Percentiles rank a stretch among this genome's conserved stretches.
These are phyloP conservation scores for Monodelphis domestica DNA, from an alignment of 2,797 vertebrate genomes.

Conservation along the genomic window DNA sequence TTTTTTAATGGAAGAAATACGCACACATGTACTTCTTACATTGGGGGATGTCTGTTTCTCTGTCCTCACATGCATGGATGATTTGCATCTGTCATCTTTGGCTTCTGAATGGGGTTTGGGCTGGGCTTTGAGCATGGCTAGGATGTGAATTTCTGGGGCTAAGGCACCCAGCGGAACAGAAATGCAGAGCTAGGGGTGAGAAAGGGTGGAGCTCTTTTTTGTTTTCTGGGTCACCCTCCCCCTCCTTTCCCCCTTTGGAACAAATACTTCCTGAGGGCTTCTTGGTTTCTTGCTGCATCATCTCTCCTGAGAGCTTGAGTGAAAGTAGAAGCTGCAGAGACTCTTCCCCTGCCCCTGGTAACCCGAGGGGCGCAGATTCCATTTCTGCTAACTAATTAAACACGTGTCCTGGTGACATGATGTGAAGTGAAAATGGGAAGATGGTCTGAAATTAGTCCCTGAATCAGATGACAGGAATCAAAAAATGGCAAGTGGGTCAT, in stretches of 20 bases:
- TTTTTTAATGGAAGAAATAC: neutral
- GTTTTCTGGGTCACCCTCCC: constrained; percentile 53
- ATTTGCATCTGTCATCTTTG: neutral
- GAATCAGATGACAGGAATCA: constrained; percentile 70
- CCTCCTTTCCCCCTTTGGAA: neutral
- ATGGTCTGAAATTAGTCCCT: constrained; percentile 76
- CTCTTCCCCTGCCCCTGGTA: neutral
- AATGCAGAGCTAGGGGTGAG: neutral
- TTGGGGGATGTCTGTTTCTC: neutral
- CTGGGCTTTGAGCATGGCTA: constrained; percentile 46
- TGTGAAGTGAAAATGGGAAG: constrained; percentile 71
- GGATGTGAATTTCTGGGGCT: constrained; percentile 52
- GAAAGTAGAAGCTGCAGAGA: constrained; percentile 25
- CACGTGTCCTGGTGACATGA: constrained; percentile 55
- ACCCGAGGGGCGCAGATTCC: neutral
- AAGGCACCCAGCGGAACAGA: constrained; percentile 45
- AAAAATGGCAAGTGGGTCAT: constrained; percentile 61
- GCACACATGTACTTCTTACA: rapidly evolving
- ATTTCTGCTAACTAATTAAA: constrained; percentile 66
- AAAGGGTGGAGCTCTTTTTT: constrained; percentile 6
- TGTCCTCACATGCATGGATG: neutral
- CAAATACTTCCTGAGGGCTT: neutral
- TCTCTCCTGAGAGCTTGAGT: neutral
- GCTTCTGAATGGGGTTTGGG: neutral
- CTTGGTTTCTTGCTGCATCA: neutral